phyloP scores from a whole-genome alignment of 1,140 invertebrate genomes.

The Ooceraea biroi region DNA sequence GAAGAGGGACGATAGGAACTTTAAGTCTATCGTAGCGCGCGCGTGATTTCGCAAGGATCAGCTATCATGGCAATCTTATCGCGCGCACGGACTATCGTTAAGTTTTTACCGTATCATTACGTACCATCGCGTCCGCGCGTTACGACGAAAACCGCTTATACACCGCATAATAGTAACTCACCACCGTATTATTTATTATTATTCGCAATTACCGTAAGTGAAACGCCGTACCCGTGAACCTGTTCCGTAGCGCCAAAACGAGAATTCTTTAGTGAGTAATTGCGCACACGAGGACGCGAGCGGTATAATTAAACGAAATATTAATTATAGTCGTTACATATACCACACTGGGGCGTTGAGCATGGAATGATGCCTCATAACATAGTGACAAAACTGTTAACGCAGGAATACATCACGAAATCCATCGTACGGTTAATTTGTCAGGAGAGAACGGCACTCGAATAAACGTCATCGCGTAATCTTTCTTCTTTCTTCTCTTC shows the following conservation, averaged over 20 bases:
- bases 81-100: conserved; percentile 28
- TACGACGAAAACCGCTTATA: conserved; percentile 37
- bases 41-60: conserved; percentile 48
- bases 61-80: conserved; percentile 52
- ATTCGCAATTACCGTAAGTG: conserved; percentile 64
- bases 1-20: conserved; percentile 1
- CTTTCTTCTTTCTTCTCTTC: not conserved
- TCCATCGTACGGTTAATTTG: not conserved
- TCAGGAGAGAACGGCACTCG: conserved; percentile 9
- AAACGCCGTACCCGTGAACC: conserved; percentile 58
- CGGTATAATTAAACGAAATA: conserved; percentile 66
- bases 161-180: conserved; percentile 28
- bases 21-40: conserved; percentile 35
- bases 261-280: conserved; percentile 62
- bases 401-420: conserved; percentile 9
- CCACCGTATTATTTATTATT: conserved; percentile 70
- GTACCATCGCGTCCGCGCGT: conserved; percentile 1
- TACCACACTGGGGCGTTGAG: not conserved
- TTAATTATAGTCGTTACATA: conserved; percentile 60
- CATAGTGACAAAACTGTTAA: conserved; percentile 35
- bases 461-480: conserved; percentile 35
- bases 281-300: not conserved
- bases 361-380: conserved; percentile 10
- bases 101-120: conserved; percentile 65
- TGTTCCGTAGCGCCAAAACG: conserved; percentile 61